Conservation (phyloP, 2,113 vertebrate genomes). For the Pteruthius melanotis region DNA sequence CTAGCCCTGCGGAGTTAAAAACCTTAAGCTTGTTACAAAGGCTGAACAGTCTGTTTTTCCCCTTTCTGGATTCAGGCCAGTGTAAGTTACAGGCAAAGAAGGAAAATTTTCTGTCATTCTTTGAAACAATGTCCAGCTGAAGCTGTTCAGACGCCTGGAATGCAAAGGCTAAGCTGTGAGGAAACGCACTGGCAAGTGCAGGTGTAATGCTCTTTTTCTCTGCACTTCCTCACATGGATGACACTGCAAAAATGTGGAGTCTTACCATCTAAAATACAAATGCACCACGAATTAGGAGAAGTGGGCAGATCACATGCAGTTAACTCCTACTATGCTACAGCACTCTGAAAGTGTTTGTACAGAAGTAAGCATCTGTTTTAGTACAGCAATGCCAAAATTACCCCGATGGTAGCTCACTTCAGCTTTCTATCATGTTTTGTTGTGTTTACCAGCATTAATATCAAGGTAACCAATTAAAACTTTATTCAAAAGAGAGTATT, state of each 20-base stretch:
- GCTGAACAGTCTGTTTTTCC: background rate
- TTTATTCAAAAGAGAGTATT: background rate
- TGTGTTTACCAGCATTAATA: background rate
- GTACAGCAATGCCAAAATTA: background rate
- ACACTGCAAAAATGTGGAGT: background rate
- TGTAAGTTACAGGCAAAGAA: background rate
- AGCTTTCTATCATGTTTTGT: background rate
- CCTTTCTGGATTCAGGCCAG: background rate
- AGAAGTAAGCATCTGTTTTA: background rate
- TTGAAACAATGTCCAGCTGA: background rate
- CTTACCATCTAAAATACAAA: background rate
- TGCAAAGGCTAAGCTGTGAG: accelerated
- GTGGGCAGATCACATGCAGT: background rate
- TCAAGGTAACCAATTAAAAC: background rate
- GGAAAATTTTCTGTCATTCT: background rate
- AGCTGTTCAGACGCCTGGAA: background rate
- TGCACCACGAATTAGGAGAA: background rate
- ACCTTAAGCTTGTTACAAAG: background rate
- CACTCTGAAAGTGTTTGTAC: background rate
- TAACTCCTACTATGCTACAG: background rate
- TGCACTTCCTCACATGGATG: background rate
- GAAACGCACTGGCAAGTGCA: background rate
- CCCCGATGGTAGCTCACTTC: background rate
- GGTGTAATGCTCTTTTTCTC: background rate
- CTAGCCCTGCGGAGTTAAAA: background rate